Base-by-base conservation (phyloP, 2,113 vertebrate genomes). In the Spea multiplicata region DNA sequence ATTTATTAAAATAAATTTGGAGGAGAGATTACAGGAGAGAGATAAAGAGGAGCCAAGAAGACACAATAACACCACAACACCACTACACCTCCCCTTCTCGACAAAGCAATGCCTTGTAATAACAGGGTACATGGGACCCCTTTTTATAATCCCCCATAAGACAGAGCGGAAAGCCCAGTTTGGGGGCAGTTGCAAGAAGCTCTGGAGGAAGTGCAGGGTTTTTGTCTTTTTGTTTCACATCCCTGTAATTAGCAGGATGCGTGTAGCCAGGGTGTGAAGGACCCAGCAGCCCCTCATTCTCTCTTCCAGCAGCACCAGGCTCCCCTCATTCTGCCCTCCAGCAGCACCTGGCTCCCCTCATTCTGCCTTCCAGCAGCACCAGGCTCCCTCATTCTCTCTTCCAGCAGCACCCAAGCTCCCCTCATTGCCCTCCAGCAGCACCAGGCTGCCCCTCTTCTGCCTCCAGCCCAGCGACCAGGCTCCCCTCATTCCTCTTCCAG, bases 201-300 rank as follows among this genome's bases (percentile, higher is more conserved):
- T 61, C 75, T 0, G 10, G 10, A 59, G 85, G 82, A 84, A 83
- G 78, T 81, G 86, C 86, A 85, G 83, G 83, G 75, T 86, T 83
- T 79, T 30, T 87, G 86, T 82, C 83, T 85, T n/a, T 86, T 84
- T 81, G 86, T 84, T 88, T 86, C 67, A 70, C 75, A 62, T 69
- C 44, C 57, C 71, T 77, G 55, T 77, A 77, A 77, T 77, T 77
- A 77, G 5, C 16, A 57, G 66, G 49, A 67, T 17, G 65, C 17
- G 44, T 76, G 30, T 76, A 65, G 50, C 74, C 74, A 76, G 65
- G 57, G 65, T 66, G 53, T 30, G 13, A 76, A 66, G 52, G 16
- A 46, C 44, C 7, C 30, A 14, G 7, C 66, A 53, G 44, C 6
- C 61, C 61, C 13, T 30, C 61, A 64, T n/a, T n/a, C 57, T 13